Conservation (phyloP, 1,140 invertebrate species). For the Ips typographus region DNA sequence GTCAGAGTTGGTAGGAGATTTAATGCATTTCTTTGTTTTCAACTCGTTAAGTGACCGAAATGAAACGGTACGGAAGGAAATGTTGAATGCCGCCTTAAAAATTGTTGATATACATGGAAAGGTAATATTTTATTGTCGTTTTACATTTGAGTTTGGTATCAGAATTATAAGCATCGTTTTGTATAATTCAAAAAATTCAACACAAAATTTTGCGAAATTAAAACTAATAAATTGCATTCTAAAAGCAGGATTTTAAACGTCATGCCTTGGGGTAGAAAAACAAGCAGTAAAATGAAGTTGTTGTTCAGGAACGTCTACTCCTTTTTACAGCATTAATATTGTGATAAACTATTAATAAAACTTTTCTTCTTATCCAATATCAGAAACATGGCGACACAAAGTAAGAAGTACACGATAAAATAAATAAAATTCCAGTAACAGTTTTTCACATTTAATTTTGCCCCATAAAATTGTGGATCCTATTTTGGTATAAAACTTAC, state of each 20-base stretch:
- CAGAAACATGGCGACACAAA: no score
- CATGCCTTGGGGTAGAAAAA: no score
- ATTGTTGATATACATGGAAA: constrained; percentile 87
- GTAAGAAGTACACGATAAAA: no score
- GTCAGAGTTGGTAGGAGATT: constrained; percentile 64
- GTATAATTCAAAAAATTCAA: constrained; percentile 1
- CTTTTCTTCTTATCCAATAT: no score
- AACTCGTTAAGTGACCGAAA: constrained; percentile 85
- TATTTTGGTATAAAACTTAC: neutral
- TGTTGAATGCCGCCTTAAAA: constrained; percentile 91
- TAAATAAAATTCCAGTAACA: no score
- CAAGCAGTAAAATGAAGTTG: no score
- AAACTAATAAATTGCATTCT: no score
- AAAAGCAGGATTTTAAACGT: no score
- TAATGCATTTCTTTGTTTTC: constrained; percentile 85
- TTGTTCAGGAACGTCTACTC: no score
- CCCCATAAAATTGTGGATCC: neutral
- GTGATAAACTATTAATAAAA: no score
- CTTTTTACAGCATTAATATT: no score
- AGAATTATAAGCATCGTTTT: neutral
- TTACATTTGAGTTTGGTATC: constrained; percentile 1
- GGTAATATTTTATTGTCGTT: constrained; percentile 19
- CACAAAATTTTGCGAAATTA: neutral
- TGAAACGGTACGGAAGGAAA: constrained; percentile 84
- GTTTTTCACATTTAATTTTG: no score